A percentile compares a stretch with the other conserved stretches of the same genome.
Evolutionary conservation across 2,888 invertebrate genomes (phyloP).

Genomic region (Chaetoderma sp.): DNA sequence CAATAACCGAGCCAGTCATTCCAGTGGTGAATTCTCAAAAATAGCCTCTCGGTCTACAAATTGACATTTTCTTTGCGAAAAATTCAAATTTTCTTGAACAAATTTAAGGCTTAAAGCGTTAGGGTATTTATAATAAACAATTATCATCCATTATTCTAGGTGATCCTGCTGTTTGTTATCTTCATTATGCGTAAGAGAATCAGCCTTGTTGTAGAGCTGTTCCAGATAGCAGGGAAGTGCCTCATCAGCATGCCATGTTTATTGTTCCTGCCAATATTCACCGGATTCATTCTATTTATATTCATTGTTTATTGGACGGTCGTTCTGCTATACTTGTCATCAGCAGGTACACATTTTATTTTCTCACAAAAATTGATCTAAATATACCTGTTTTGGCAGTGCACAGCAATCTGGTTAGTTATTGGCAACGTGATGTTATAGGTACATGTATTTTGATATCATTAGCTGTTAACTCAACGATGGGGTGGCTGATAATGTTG

Average conservation of each 20-base stretch:
- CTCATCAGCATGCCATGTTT: slow-evolving; percentile 86
- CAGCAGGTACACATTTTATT: slow-evolving; percentile 74
- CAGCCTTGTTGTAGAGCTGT: slow-evolving; percentile 79
- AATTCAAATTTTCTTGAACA: too few relatives aligned
- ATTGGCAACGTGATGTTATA: too few relatives aligned
- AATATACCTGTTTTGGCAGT: slow-evolving; percentile 36
- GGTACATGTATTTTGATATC: too few relatives aligned
- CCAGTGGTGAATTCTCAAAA: too few relatives aligned
- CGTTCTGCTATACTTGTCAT: slow-evolving; percentile 81
- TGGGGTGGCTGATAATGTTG: too few relatives aligned
- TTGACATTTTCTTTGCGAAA: too few relatives aligned
- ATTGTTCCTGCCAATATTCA: slow-evolving; percentile 79
- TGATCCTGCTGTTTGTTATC: slow-evolving; percentile 76
- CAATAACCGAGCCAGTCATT: too few relatives aligned
- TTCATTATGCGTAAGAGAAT: slow-evolving; percentile 76
- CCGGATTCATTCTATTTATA: slow-evolving; percentile 81
- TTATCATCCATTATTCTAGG: slow-evolving; percentile 36
- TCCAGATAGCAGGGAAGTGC: slow-evolving; percentile 90
- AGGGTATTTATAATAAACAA: background rate
- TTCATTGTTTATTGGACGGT: slow-evolving; percentile 90
- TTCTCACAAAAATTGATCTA: background rate
- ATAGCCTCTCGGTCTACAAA: too few relatives aligned
- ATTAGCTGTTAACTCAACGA: too few relatives aligned
- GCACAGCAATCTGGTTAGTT: background rate
- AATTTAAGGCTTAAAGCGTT: too few relatives aligned